Evolutionary conservation across 2,888 invertebrate species (phyloP).

Genomic region (Caenorhabditis sp.): DNA sequence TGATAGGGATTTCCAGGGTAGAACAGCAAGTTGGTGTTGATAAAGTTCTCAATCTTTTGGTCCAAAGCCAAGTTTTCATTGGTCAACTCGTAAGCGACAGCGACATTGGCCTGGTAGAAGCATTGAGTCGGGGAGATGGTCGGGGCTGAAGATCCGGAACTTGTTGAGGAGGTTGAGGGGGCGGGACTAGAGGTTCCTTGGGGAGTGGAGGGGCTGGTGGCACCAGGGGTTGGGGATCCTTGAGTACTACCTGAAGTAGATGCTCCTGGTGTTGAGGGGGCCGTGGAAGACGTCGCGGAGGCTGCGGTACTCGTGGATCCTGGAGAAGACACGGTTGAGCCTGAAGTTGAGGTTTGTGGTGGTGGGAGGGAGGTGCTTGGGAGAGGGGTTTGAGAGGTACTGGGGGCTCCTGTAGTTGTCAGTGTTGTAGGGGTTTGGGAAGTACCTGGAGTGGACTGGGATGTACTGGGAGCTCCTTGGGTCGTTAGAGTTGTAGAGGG

Average conservation of each 20-base stretch:
- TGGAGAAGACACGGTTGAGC: no score
- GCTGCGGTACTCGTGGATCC: no score
- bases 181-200: background rate
- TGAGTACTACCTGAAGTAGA: background rate
- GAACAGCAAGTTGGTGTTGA: constrained; percentile 26
- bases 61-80: background rate
- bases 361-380: no score
- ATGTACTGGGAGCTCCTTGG: background rate
- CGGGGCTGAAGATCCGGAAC: constrained; percentile 4
- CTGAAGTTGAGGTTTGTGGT: no score
- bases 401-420: background rate
- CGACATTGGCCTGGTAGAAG: constrained; percentile 51
- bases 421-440: background rate
- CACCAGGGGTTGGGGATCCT: background rate
- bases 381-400: background rate
- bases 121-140: constrained; percentile 36
- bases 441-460: background rate
- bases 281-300: no score
- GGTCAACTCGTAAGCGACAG: constrained; percentile 36
- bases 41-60: constrained; percentile 38
- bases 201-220: background rate
- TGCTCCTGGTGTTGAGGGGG: background rate
- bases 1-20: constrained; percentile 32
- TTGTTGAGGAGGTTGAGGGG: background rate
- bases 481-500: background rate